Evolutionary conservation across 2,797 vertebrate species (phyloP).

Genomic region (Bryconaethiops microstoma): DNA sequence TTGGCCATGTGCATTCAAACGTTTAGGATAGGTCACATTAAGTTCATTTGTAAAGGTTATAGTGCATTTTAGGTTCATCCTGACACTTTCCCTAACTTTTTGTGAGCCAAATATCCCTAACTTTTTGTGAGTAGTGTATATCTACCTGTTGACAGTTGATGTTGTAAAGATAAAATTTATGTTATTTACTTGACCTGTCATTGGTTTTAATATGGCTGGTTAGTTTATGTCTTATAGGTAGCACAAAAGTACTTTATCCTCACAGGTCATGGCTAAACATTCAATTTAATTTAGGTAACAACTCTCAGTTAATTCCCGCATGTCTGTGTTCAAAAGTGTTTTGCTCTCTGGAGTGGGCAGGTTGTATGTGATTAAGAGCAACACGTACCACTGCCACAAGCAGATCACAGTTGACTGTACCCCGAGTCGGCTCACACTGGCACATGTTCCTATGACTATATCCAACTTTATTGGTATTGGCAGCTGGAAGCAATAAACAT

Average conservation of each 20-base stretch:
- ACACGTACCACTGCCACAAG: conserved; percentile 15
- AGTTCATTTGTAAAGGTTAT: too few species aligned
- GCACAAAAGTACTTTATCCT: neutral
- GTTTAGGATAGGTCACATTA: too few species aligned
- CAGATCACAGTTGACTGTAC: conserved; percentile 36
- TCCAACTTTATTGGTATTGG: conserved; percentile 25
- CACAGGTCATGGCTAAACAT: neutral
- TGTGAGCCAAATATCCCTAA: too few species aligned
- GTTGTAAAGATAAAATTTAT: too few species aligned
- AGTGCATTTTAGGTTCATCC: too few species aligned
- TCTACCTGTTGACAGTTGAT: too few species aligned
- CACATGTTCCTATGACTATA: conserved; percentile 53
- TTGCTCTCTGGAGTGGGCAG: conserved; percentile 11
- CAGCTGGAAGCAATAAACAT: conserved; percentile 22
- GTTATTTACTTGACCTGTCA: too few species aligned
- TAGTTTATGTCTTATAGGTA: too few species aligned
- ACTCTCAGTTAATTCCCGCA: conserved; percentile 25
- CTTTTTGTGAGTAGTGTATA: too few species aligned
- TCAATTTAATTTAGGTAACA: conserved; percentile 4
- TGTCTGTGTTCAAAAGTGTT: neutral
- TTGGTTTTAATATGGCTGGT: too few species aligned
- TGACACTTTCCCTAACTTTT: too few species aligned
- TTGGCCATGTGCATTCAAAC: too few species aligned
- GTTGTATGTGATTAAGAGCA: neutral
- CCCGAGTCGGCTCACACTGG: conserved; percentile 56